Evolutionary conservation across 2,113 vertebrate genomes (phyloP), one percentile per base, ranked within the genome.

Genomic region (Nothocercus nigrocapillus): DNA sequence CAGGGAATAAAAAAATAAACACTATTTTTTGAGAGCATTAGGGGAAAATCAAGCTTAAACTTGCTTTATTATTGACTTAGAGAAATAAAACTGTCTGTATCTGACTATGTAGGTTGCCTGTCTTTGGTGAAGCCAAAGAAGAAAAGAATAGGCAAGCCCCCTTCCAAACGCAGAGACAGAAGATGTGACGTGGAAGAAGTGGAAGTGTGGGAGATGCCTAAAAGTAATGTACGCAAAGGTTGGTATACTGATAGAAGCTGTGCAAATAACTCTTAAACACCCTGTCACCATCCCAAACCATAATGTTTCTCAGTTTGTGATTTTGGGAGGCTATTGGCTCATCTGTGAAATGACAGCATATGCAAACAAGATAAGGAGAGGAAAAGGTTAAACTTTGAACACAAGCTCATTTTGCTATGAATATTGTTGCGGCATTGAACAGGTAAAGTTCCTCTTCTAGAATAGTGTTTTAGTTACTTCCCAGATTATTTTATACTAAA

Each of bases 111-210:
- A 97, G 97, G 44, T 6, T 78, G 49, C n/a, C 74, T 68, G 32
- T 59, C 45, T 88, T n/a, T 91, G 82, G 72, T 87, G 66, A 96
- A 92, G 77, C 85, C 79, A 42, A 97, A 97, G 96, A 98, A 91
- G 92, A 97, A 93, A 77, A 96, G 91, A 67, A 27, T 81, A 30
- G 34, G 66, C 59, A 97, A 97, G 45, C 90, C 94, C 85, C 92
- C 88, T 28, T 93, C 81, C 36, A 98, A 97, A 87, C 66, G 80
- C 79, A 97, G 96, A 89, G 93, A 96, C 90, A 95, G 5, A 8
- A 96, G 94, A 58, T 68, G 28, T 54, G 97, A 97, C 49, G 42
- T 80, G 36, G 96, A 97, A 90, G 96, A 96, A 69, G 49, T 3
- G 45, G 94, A 87, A 70, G 36, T 42, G 30, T 93, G 94, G 96